Evolutionary conservation across 2,797 vertebrate genomes (phyloP).

Genomic region (Nothura maculosa): DNA sequence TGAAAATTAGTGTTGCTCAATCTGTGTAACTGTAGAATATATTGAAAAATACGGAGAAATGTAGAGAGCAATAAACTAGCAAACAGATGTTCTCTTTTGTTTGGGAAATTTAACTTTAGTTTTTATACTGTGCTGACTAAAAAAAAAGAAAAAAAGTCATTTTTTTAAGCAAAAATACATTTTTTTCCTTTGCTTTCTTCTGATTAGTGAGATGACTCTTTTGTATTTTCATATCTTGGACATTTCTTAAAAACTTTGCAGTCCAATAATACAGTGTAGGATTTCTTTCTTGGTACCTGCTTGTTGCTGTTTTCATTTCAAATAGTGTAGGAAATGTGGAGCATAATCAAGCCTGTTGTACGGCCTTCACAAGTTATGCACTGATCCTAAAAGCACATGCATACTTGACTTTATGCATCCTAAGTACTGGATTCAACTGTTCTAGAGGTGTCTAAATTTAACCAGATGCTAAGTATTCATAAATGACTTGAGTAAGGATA

Average conservation of each 20-base stretch:
- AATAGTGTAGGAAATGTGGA: neutral
- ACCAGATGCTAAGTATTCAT: neutral
- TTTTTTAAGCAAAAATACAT: neutral
- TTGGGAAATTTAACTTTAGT: neutral
- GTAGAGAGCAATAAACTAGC: neutral
- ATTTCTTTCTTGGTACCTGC: neutral
- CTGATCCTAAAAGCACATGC: neutral
- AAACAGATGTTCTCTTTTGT: neutral
- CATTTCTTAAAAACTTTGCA: neutral
- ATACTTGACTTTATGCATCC: neutral
- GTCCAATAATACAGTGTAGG: neutral
- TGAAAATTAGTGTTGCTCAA: conserved; percentile 2
- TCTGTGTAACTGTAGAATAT: neutral
- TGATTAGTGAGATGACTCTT: neutral
- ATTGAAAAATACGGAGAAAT: neutral
- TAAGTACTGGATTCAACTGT: neutral
- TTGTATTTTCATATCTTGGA: neutral
- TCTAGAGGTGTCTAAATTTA: conserved; percentile 29
- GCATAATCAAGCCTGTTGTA: neutral
- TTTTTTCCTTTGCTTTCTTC: neutral
- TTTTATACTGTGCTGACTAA: neutral
- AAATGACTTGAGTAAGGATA: conserved; percentile 10
- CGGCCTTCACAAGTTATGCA: neutral
- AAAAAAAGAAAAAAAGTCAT: neutral
- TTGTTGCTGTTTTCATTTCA: neutral